phyloP scores from a whole-genome alignment of 2,888 invertebrate genomes.

The Sericinus montela region DNA sequence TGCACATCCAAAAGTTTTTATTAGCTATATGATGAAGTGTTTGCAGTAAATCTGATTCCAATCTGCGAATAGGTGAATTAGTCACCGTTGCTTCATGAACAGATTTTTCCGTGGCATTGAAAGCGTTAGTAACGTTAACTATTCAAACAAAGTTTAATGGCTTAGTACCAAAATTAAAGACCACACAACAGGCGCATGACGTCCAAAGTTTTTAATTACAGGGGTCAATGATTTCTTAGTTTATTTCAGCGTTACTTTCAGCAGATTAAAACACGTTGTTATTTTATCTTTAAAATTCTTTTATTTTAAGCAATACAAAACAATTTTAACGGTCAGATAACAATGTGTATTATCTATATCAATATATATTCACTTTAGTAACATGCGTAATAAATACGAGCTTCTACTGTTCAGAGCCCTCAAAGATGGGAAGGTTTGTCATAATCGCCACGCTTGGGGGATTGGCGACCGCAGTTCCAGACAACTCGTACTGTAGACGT shows the following conservation, averaged over 20 bases:
- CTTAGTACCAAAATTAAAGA: conserved; percentile 38
- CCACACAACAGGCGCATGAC: conserved; percentile 44
- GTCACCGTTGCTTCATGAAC: conserved; percentile 10
- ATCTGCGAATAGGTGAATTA: conserved; percentile 9
- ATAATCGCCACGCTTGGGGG: too few species aligned
- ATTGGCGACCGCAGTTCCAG: too few species aligned
- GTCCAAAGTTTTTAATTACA: conserved; percentile 55
- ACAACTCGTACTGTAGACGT: too few species aligned
- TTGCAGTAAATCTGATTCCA: conserved; percentile 8
- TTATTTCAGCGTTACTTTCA: conserved; percentile 5
- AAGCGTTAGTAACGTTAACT: conserved; percentile 31
- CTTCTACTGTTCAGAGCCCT: too few species aligned
- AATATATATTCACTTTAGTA: too few species aligned
- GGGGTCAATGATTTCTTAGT: conserved; percentile 21
- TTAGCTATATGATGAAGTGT: not conserved
- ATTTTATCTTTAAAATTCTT: too few species aligned
- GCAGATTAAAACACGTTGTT: not conserved
- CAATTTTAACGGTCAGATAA: too few species aligned
- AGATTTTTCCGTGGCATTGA: conserved; percentile 17
- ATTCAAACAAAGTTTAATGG: conserved; percentile 46
- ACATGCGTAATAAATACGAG: too few species aligned
- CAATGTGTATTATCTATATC: too few species aligned
- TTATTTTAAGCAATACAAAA: too few species aligned
- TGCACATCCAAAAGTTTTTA: not conserved
- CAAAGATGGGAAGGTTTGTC: too few species aligned